Percentiles rank a stretch among this genome's conserved stretches.
phyloP scores from a whole-genome alignment of 2,113 vertebrate species.

The Seriola quinqueradiata region DNA sequence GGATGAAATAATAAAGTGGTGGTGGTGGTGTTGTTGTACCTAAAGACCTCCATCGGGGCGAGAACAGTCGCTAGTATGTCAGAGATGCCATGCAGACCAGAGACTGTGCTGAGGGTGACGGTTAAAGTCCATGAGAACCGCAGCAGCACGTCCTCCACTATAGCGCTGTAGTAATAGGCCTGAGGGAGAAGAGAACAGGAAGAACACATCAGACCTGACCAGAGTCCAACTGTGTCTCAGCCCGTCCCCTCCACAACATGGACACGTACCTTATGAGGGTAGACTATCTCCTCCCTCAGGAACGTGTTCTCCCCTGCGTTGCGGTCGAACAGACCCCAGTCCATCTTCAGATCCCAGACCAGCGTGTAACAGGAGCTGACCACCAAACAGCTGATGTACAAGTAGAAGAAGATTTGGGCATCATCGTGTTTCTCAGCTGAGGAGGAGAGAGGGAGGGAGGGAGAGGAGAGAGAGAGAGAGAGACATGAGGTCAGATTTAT shows the following conservation, averaged over 20 bases:
- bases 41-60: conserved; percentile 96
- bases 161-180: conserved; percentile 95
- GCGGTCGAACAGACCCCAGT: conserved; percentile 98
- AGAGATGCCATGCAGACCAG: conserved; percentile 68
- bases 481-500: background rate
- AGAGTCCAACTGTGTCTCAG: too few species aligned
- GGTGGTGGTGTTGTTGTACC: conserved; percentile 75
- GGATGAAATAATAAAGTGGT: background rate
- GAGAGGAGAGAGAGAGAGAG: background rate
- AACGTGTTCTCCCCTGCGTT: conserved; percentile 98
- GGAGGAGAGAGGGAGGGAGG: background rate
- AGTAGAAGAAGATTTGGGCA: conserved; percentile 92
- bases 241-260: background rate
- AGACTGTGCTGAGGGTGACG: conserved; percentile 86
- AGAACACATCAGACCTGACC: background rate
- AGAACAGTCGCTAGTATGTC: conserved; percentile 93
- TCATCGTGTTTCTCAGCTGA: conserved; percentile 86
- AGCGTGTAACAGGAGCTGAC: conserved; percentile 97
- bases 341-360: conserved; percentile 99
- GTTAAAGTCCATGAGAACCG: conserved; percentile 97
- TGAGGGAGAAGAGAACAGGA: conserved; percentile 37
- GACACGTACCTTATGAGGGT: conserved; percentile 93
- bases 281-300: conserved; percentile 98
- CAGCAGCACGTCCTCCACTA: conserved; percentile 94
- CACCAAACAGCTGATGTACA: conserved; percentile 91